Conservation (phyloP, 37 sponge, comb jelly and placozoan species). For the Aplysina aerophoba region DNA sequence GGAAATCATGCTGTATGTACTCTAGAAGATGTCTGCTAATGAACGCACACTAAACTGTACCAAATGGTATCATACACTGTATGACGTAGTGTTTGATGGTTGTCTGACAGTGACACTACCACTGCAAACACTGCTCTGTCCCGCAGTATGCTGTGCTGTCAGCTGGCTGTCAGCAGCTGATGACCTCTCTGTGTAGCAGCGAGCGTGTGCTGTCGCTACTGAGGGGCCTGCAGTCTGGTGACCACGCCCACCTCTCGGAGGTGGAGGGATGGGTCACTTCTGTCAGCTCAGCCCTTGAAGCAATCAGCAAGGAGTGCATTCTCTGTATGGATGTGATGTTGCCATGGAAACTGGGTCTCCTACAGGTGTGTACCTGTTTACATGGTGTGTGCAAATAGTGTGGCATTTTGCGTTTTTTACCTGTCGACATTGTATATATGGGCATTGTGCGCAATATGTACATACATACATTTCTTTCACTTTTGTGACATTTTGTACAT, state of each 20-base stretch:
- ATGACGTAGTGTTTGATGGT: too few species aligned
- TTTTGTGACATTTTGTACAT: neutral
- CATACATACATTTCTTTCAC: too few species aligned
- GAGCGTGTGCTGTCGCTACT: neutral
- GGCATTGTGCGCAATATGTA: too few species aligned
- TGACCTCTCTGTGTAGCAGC: slow-evolving; percentile 4
- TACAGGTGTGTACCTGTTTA: neutral
- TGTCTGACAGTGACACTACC: too few species aligned
- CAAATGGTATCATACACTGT: too few species aligned
- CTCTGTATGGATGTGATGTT: neutral
- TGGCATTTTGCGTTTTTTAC: too few species aligned
- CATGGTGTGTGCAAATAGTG: neutral
- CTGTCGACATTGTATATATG: too few species aligned
- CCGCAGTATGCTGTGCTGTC: neutral
- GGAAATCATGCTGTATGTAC: too few species aligned
- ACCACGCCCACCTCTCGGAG: neutral
- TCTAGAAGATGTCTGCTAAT: too few species aligned
- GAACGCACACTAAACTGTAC: too few species aligned
- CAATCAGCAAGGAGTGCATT: neutral
- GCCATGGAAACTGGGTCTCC: slow-evolving; percentile 15
- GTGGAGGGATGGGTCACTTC: slow-evolving; percentile 16
- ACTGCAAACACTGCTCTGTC: too few species aligned
- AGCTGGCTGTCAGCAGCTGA: neutral
- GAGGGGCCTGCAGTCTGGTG: neutral
- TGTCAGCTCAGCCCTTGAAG: neutral